A percentile compares a stretch with the other conserved stretches of the same genome.
Evolutionary conservation across 2,888 invertebrate genomes (phyloP).

Genomic region (Leucoma salicis): DNA sequence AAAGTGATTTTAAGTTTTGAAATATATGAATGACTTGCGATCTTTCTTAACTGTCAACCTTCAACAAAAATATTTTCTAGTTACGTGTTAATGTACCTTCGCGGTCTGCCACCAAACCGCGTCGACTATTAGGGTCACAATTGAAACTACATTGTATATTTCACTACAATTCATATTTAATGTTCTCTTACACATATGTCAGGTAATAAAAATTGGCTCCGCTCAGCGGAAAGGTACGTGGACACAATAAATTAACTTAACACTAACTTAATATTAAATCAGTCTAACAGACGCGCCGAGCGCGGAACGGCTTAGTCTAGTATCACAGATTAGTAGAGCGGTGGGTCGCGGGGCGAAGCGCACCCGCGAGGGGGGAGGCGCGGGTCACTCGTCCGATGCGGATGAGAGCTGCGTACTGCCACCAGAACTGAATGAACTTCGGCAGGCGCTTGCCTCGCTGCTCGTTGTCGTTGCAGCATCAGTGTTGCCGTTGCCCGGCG

Average conservation of each 20-base stretch:
- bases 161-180: constrained; percentile 68
- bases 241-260: constrained; percentile 79
- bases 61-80: constrained; percentile 23
- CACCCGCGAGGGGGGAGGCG: constrained; percentile 57
- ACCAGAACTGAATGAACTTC: constrained; percentile 85
- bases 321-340: constrained; percentile 82
- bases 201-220: constrained; percentile 75
- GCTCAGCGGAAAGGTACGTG: constrained; percentile 80
- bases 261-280: constrained; percentile 77
- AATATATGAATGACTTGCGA: constrained; percentile 5
- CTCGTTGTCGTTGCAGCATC: constrained; percentile 55
- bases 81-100: constrained; percentile 23
- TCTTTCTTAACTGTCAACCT: constrained; percentile 19
- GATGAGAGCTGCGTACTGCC: constrained; percentile 84
- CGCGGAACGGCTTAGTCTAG: constrained; percentile 75
- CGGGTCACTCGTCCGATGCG: constrained; percentile 82
- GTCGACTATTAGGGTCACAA: constrained; percentile 34
- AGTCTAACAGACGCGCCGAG: constrained; percentile 80
- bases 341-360: constrained; percentile 73
- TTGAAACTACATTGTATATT: constrained; percentile 52
- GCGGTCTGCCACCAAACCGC: constrained; percentile 21
- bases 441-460: constrained; percentile 78
- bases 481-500: constrained; percentile 69
- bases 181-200: constrained; percentile 60
- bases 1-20: constrained; percentile 8